Conservation (phyloP, 1,140 invertebrate genomes). For the Drosophila funebris region DNA sequence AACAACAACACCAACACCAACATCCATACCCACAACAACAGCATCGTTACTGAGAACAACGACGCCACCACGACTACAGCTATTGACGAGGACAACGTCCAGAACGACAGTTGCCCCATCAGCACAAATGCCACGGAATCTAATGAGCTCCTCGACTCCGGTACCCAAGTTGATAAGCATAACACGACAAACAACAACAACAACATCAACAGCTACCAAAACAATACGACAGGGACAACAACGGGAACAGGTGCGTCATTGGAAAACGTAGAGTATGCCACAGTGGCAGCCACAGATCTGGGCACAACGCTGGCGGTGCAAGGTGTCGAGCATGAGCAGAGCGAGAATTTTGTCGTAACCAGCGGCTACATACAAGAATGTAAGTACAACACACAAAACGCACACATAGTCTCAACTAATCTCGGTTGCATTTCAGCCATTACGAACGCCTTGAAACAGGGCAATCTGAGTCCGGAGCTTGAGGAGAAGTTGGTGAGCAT, state of each 20-base stretch:
- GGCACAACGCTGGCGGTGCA: neutral
- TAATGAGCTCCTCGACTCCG: slow-evolving; percentile 30
- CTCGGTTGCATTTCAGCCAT: slow-evolving; percentile 86
- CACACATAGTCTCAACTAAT: neutral
- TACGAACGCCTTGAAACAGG: slow-evolving; percentile 92
- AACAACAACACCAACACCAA: slow-evolving; percentile 30
- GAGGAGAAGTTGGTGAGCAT: slow-evolving; percentile 95
- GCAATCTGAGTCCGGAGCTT: slow-evolving; percentile 95
- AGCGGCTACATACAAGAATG: slow-evolving; percentile 94
- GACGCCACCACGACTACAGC: slow-evolving; percentile 49
- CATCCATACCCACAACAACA: slow-evolving; percentile 43
- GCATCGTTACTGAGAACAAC: slow-evolving; percentile 29
- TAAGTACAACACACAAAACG: slow-evolving; percentile 22
- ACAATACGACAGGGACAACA: slow-evolving; percentile 6
- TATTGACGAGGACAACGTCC: slow-evolving; percentile 36
- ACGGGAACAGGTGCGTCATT: slow-evolving; percentile 21
- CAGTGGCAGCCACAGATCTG: slow-evolving; percentile 10
- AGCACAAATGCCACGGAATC: slow-evolving; percentile 37
- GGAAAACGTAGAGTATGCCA: slow-evolving; percentile 52
- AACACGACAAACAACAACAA: slow-evolving; percentile 44
- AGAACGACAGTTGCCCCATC: slow-evolving; percentile 18
- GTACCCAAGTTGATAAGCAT: slow-evolving; percentile 62
- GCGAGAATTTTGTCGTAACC: slow-evolving; percentile 89
- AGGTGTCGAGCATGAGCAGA: slow-evolving; percentile 44
- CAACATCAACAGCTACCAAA: slow-evolving; percentile 6